Evolutionary conservation across 1,140 invertebrate genomes (phyloP).

Genomic region (Panulirus ornatus): DNA sequence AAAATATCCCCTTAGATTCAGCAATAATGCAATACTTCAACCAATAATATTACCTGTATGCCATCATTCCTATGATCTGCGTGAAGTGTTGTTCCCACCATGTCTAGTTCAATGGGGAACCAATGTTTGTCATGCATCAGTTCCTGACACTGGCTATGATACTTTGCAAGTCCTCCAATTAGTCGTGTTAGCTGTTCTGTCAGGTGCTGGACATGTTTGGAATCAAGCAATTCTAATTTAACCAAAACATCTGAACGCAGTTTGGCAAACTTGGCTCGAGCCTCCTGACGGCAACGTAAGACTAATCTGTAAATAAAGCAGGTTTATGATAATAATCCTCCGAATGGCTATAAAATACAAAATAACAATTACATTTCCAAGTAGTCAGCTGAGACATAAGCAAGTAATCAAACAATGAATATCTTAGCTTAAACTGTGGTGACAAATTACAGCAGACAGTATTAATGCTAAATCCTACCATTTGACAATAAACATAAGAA

Average conservation of each 20-base stretch:
- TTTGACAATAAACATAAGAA: no score
- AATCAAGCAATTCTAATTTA: constrained; percentile 97
- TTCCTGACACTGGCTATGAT: constrained; percentile 82
- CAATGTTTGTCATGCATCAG: constrained; percentile 86
- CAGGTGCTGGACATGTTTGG: constrained; percentile 97
- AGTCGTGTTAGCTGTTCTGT: constrained; percentile 87
- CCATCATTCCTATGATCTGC: background rate
- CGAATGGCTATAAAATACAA: no score
- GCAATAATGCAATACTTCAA: no score
- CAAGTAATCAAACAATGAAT: no score
- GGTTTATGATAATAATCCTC: constrained; percentile 18
- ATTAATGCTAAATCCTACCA: no score
- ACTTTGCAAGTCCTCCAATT: constrained; percentile 88
- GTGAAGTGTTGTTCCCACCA: constrained; percentile 91
- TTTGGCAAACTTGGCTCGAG: constrained; percentile 92
- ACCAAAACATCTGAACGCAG: constrained; percentile 96
- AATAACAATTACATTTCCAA: no score
- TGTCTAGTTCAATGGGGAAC: constrained; percentile 98
- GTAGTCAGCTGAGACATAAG: no score
- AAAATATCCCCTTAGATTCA: background rate
- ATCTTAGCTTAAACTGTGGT: no score
- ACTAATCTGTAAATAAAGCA: constrained; percentile 85
- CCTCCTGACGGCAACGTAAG: constrained; percentile 95
- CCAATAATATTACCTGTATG: background rate
- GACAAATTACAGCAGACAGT: no score